phyloP scores from a whole-genome alignment of 2,888 invertebrate species.

The Tubulanus polymorphus region DNA sequence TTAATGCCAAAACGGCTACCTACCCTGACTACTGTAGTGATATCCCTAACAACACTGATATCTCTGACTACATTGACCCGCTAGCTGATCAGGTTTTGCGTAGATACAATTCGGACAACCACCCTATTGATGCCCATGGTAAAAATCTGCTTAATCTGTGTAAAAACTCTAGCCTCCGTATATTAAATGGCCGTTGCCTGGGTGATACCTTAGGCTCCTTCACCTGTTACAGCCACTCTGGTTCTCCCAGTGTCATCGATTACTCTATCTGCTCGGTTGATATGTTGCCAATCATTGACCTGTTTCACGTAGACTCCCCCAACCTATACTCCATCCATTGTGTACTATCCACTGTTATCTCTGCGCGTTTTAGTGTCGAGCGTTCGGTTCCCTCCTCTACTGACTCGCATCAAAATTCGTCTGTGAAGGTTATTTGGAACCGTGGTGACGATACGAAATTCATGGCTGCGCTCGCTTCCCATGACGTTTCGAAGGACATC shows the following conservation, averaged over 20 bases:
- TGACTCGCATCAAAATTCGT: too few relatives aligned
- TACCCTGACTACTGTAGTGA: not conserved
- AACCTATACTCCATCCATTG: not conserved
- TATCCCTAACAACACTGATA: not conserved
- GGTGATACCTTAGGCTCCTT: not conserved
- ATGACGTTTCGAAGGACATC: too few relatives aligned
- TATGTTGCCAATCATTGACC: not conserved
- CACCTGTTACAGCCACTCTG: not conserved
- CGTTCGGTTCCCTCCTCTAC: too few relatives aligned
- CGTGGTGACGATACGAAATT: not conserved
- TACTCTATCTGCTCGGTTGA: not conserved
- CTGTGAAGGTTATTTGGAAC: not conserved
- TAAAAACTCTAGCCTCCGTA: not conserved
- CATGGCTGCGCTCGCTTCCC: too few relatives aligned
- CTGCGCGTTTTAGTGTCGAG: not conserved
- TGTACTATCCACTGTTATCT: not conserved
- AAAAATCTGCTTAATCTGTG: not conserved
- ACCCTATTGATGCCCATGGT: not conserved
- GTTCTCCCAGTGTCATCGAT: not conserved
- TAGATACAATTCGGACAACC: not conserved
- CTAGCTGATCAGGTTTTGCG: not conserved
- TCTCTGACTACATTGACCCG: not conserved
- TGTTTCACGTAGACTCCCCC: not conserved
- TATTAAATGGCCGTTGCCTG: not conserved
- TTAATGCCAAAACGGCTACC: not conserved